Evolutionary conservation across 2,888 invertebrate genomes (phyloP), one percentile per base, ranked within the genome.

Genomic region (Ectemnius lituratus): DNA sequence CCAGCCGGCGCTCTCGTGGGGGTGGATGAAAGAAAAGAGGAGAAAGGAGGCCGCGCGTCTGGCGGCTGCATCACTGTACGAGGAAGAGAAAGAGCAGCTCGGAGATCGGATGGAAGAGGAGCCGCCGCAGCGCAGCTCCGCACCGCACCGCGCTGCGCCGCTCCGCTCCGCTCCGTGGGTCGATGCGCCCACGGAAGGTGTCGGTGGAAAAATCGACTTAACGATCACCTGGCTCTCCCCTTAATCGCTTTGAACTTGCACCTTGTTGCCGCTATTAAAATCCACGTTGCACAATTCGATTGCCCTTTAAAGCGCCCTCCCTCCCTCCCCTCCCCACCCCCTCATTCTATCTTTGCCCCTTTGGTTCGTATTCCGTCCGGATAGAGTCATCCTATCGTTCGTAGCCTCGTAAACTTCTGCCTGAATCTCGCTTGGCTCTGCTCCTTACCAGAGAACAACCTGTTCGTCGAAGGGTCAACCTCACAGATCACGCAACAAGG

Each of bases 171-270:
- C 52, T 1, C 66, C 80, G 80, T 78, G 83, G 80, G 80, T 85
- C 82, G 84, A 84, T 82, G 84, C 80, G 82, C 77, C 82, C 75
- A 72, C 76, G 69, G 76, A 74, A 84, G 80, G 82, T 80, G 85
- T 84, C 76, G 74, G 77, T 23, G 62, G n/a, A 83, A 86, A 88
- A 87, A 84, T 81, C 62, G 67, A 47, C 67, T 49, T 74, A 75
- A 73, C 79, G 78, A 81, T 81, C 79, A 37, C 75, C 70, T 60
- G 70, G 66, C 70, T 79, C 70, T 79, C 68, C 76, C 59, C 66
- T 77, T 86, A 88, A 88, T 89, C 83, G 85, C 70, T 85, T 84
- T 87, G 86, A 88, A 88, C 87, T 87, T 88, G 88, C 84, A 86
- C 85, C 87, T 86, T 81, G 75, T 75, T 20, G 46, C 20, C 37